Evolutionary conservation across 2,888 invertebrate species (phyloP), one percentile per base, ranked within the genome.

Genomic region (Sphinx pinastri): DNA sequence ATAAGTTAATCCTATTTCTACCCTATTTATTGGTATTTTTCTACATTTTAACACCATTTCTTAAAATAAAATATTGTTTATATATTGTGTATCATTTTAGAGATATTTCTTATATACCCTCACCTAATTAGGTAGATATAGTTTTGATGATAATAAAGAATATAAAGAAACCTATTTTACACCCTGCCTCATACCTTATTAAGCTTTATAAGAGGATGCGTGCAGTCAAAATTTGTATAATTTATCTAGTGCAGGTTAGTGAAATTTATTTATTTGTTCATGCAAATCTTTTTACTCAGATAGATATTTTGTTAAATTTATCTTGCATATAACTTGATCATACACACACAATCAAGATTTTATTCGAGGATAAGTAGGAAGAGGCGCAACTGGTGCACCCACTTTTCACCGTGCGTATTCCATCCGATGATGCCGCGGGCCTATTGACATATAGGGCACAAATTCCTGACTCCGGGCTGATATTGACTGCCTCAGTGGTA

Each of bases 201-300:
- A 60, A 11, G 60, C n/a, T n/a, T 45, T 60, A 16, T 47, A 60
- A 60, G 60, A 60, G n/a, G 60, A 60, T 45, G 58, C 14, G 58
- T 59, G 58, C 14, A 11, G 10, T 2, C 60, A 38, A 60, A 38
- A 45, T 60, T 45, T 3, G n/a, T 60, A 45, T 11, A 16, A 7
- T 60, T 60, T 45, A 45, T 45, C 10, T 60, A 8, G 3, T 60
- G 0, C 45, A 60, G 60, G 60, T 60, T 11, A 60, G 60, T 60
- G n/a, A n/a, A n/a, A 45, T n/a, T 10, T 45, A 10, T n/a, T 38
- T 59, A 38, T 16, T 19, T 25, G 25, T 25, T 2, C 25, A 25
- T 25, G 1, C 25, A 25, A 25, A 25, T 25, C 25, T 25, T 25
- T 25, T 2, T 25, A 25, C 25, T 25, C 25, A 25, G 2, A 25